Evolutionary conservation across 2,113 vertebrate species (phyloP).

Genomic region (Lophius piscatorius): DNA sequence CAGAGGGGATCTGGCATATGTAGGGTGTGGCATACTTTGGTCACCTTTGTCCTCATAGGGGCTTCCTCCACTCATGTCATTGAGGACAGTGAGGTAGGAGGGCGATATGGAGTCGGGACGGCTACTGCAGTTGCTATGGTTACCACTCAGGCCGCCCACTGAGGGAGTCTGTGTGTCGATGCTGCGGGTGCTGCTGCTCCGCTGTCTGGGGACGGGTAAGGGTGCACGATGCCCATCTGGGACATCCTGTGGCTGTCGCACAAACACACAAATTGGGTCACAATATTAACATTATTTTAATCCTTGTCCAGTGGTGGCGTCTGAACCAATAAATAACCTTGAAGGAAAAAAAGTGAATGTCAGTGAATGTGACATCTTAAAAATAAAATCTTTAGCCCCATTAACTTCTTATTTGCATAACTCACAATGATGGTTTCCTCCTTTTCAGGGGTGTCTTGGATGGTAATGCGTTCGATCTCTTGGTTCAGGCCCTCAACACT

Average conservation of each 20-base stretch:
- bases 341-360: no score
- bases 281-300: conserved; percentile 21
- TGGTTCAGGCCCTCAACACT: conserved; percentile 98
- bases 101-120: conserved; percentile 93
- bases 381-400: no score
- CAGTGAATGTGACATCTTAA: no score
- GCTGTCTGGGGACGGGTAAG: conserved; percentile 85
- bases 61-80: conserved; percentile 87
- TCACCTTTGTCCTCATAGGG: conserved; percentile 97
- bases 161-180: conserved; percentile 96
- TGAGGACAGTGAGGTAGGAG: conserved; percentile 93
- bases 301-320: neutral
- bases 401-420: no score
- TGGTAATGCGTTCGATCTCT: conserved; percentile 97
- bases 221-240: conserved; percentile 96
- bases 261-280: conserved; percentile 33
- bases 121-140: conserved; percentile 92
- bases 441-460: conserved; percentile 93
- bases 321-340: no score
- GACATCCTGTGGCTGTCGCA: conserved; percentile 90
- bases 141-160: conserved; percentile 85
- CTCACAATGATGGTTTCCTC: conserved; percentile 94
- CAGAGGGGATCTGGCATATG: neutral
- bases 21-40: neutral
- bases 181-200: conserved; percentile 96